These are phyloP conservation scores for Ifrita kowaldi DNA, from an alignment of 2,113 vertebrate genomes.

Conservation along the genomic window DNA sequence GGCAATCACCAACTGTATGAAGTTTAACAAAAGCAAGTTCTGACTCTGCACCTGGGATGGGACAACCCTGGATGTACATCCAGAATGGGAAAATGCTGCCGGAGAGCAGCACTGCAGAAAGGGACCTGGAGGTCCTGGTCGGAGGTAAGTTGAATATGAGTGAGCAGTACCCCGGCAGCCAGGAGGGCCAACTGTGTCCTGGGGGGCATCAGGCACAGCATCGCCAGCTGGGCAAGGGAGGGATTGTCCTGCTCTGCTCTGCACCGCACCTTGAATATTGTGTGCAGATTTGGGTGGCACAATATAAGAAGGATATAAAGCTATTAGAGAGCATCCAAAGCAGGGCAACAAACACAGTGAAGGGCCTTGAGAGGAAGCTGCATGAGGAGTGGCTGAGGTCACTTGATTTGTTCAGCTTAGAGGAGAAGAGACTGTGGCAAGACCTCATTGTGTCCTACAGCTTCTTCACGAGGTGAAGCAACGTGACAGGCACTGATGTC, in stretches of 20 bases:
- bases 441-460: too few relatives aligned
- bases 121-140: too few relatives aligned
- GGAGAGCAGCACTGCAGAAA: neutral
- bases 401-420: neutral
- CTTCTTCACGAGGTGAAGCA: accelerated
- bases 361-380: neutral
- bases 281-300: neutral
- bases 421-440: neutral
- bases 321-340: neutral
- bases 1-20: accelerated
- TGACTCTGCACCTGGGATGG: neutral
- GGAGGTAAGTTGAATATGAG: neutral
- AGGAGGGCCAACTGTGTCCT: neutral
- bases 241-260: neutral
- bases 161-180: neutral
- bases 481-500: neutral
- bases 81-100: neutral
- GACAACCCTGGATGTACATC: neutral
- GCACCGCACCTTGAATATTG: neutral
- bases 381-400: neutral
- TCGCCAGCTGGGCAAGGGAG: accelerated
- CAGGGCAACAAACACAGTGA: neutral
- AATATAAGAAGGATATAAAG: neutral
- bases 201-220: neutral
- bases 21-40: neutral